Evolutionary conservation across 2,888 invertebrate genomes (phyloP), one percentile per base, ranked within the genome.

Genomic region (Pollenia griseotomentosa): DNA sequence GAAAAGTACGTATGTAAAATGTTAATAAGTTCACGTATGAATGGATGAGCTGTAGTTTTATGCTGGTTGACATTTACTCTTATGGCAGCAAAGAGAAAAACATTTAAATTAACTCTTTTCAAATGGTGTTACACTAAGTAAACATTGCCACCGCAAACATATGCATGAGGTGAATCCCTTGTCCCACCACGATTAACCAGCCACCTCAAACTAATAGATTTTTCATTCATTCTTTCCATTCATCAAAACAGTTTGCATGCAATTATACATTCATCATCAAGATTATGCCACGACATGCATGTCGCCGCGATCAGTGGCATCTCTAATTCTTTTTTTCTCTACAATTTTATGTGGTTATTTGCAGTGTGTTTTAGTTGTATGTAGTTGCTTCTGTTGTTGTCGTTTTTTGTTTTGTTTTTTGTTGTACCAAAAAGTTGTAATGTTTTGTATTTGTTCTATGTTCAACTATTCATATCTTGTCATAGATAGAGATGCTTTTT

Each of bases 231-330:
- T 83, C 78, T 71, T 82, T 87, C 82, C 85, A 88, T 89, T 89
- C 86, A 88, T 88, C 89, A 89, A 87, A 87, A 86, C 88, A 63
- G 88, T 89, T 89, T 90, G 90, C 90, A 90, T 89, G 92, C 92
- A 92, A 92, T 92, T 92, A 92, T 91, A 90, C 92, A 92, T 92
- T 92, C 92, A 92, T 92, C 91, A 91, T 92, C 92, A 91, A 92
- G 92, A 92, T 92, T 92, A 91, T 91, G 85, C 85, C 78, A 86
- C 91, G 91, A 91, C 91, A 92, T 92, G 92, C 91, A 88, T 88
- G 86, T 86, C 86, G 85, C 88, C 85, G 84, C 87, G 87, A 87
- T 87, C 87, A 87, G 87, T 87, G 84, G 87, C 84, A 84, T 87
- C 87, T 82, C 70, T 78, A 61, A 70, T 84, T 87, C 46, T 23